These are phyloP conservation scores for Lagocephalus sceleratus DNA, from an alignment of 2,797 vertebrate genomes.

Conservation along the genomic window DNA sequence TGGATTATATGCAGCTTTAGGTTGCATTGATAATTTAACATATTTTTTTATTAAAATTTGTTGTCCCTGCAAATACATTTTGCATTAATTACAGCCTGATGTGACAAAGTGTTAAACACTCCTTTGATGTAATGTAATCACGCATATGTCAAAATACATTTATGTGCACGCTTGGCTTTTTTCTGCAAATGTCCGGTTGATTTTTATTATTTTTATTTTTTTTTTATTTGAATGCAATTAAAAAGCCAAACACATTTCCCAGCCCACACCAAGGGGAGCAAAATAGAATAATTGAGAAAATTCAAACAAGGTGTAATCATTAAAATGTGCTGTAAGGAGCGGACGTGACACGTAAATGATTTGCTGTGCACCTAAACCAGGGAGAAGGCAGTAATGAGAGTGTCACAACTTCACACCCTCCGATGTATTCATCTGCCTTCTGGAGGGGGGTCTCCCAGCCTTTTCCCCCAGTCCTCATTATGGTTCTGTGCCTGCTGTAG, in stretches of 20 bases:
- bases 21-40: slow-evolving; percentile 49
- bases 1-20: slow-evolving; percentile 63
- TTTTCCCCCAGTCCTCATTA: slow-evolving; percentile 54
- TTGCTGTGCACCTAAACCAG: slow-evolving; percentile 46
- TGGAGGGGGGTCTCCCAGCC: slow-evolving; percentile 56
- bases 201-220: slow-evolving; percentile 30
- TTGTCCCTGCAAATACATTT: slow-evolving; percentile 63
- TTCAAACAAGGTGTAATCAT: slow-evolving; percentile 60
- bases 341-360: slow-evolving; percentile 57
- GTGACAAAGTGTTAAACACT: slow-evolving; percentile 68
- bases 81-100: slow-evolving; percentile 67
- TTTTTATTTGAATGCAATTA: slow-evolving; percentile 64
- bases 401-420: slow-evolving; percentile 44
- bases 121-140: slow-evolving; percentile 73
- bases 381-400: slow-evolving; percentile 23
- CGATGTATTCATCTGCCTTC: slow-evolving; percentile 51
- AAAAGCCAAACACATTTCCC: slow-evolving; percentile 61
- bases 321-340: slow-evolving; percentile 60
- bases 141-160: slow-evolving; percentile 49
- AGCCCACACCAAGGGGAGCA: slow-evolving; percentile 33
- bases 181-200: slow-evolving; percentile 46
- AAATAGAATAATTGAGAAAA: slow-evolving; percentile 59
- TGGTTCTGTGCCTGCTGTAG: slow-evolving; percentile 55
- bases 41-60: slow-evolving; percentile 43
- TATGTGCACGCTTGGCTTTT: slow-evolving; percentile 49